Evolutionary conservation across 2,888 invertebrate genomes (phyloP), one percentile per base, ranked within the genome.

Genomic region (Sussaba pulchella): DNA sequence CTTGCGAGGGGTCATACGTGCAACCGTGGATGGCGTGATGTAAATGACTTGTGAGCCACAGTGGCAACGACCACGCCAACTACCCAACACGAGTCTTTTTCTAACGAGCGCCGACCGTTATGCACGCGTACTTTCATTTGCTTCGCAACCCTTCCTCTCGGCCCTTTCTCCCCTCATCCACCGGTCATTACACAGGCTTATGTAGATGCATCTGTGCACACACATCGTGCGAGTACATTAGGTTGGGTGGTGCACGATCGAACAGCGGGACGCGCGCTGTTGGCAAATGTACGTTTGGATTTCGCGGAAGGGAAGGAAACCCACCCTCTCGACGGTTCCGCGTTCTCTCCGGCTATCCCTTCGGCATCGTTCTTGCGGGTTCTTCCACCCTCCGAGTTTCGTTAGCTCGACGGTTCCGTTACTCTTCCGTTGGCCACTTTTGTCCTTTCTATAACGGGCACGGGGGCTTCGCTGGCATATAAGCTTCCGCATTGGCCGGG

Each of bases 281-380:
- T 75, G 26, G 78, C 80, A 82, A 82, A 84, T 79, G 77, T 70
- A 73, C 77, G 72, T 82, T 71, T 81, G 77, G 72, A 82, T 77
- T 84, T 84, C 83, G 63, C 77, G 75, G 84, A 82, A 83, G 64
- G 50, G 64, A 69, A 64, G 45, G 12, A 24, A 24, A 6, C 31
- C 31, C 10, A n/a, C 14, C n/a, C 54, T 24, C 31, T 54, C 5
- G n/a, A n/a, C n/a, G n/a, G n/a, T n/a, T n/a, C n/a, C n/a, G 14
- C 14, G 12, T 54, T 31, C 31, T n/a, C 31, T 14, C 31, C 26
- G 26, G 26, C 14, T 12, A 59, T 21, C 43, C 14, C 41, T 52
- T 52, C 41, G 21, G 0, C 14, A 43, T n/a, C 12, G 9, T 39
- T 41, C 24, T 19, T 19, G 21, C 41, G 26, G 12, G 36, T n/a